Conservation (phyloP, 1,140 invertebrate genomes). For the Augochlora pura region DNA sequence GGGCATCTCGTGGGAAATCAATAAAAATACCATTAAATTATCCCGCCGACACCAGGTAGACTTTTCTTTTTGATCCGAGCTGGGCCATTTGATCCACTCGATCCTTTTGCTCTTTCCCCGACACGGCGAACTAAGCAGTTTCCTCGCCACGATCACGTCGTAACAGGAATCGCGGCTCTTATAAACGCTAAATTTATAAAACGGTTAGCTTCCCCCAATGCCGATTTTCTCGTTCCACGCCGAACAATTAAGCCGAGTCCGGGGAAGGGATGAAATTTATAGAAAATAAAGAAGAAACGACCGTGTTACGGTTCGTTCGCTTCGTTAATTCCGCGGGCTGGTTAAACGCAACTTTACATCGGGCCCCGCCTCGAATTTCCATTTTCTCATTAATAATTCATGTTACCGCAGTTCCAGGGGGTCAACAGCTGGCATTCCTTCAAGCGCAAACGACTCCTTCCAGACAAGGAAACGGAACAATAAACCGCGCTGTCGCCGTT, state of each 20-base stretch:
- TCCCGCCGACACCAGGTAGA: background rate
- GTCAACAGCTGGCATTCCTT: slow-evolving; percentile 48
- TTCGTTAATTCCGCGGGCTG: slow-evolving; percentile 48
- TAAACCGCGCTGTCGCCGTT: slow-evolving; percentile 18
- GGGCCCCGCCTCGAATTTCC: slow-evolving; percentile 30
- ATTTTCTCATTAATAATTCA: slow-evolving; percentile 58
- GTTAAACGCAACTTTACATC: slow-evolving; percentile 47
- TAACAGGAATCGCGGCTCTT: too few species aligned
- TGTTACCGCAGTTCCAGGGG: slow-evolving; percentile 27
- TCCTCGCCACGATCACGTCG: background rate
- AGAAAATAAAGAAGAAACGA: slow-evolving; percentile 2
- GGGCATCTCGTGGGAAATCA: slow-evolving; percentile 7
- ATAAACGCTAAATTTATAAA: background rate
- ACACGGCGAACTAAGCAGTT: background rate
- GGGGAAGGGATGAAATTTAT: slow-evolving; percentile 14
- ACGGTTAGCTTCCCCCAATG: background rate
- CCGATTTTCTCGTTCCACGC: too few species aligned
- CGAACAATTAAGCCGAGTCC: slow-evolving; percentile 43
- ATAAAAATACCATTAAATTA: slow-evolving; percentile 26
- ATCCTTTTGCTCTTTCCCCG: background rate
- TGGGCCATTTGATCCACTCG: background rate
- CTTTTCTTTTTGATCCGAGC: background rate
- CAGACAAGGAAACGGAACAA: slow-evolving; percentile 33
- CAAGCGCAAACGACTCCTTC: slow-evolving; percentile 14
- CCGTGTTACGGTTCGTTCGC: slow-evolving; percentile 21